These are phyloP conservation scores for Trachythela sp. DNA, from an alignment of 64 coral and sea anemone species.

Conservation along the genomic window DNA sequence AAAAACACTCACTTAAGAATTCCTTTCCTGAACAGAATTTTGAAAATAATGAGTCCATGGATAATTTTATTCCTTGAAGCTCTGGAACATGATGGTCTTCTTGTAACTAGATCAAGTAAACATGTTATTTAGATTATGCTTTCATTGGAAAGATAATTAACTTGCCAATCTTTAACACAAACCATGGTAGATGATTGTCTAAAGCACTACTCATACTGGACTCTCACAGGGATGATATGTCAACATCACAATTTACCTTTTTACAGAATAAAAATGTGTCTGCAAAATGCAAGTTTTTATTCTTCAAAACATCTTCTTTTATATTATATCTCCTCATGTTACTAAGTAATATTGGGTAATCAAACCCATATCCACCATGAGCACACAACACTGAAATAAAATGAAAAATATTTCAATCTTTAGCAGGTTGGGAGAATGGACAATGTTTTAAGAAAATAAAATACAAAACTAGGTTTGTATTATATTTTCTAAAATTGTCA, in stretches of 20 bases:
- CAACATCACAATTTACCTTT: constrained; percentile 37
- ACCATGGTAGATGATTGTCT: too few relatives aligned
- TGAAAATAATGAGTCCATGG: background rate
- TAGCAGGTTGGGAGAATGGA: too few relatives aligned
- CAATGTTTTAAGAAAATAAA: too few relatives aligned
- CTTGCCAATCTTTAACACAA: too few relatives aligned
- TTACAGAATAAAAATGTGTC: constrained; percentile 79
- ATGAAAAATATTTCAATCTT: background rate
- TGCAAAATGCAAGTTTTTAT: constrained; percentile 83
- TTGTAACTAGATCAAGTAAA: background rate
- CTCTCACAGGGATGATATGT: background rate
- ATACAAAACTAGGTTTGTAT: too few relatives aligned
- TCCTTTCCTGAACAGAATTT: background rate
- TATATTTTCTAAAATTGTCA: too few relatives aligned
- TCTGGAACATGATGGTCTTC: background rate
- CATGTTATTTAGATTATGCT: too few relatives aligned
- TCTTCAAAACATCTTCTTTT: constrained; percentile 50
- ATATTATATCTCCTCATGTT: constrained; percentile 74
- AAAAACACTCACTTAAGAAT: background rate
- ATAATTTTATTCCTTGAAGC: background rate
- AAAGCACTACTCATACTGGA: too few relatives aligned
- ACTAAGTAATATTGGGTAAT: constrained; percentile 71
- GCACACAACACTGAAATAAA: constrained; percentile 80
- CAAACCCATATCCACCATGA: constrained; percentile 84
- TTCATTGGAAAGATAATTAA: too few relatives aligned